phyloP scores from a whole-genome alignment of 1,140 invertebrate genomes.

The Andrena cerasifolii region DNA sequence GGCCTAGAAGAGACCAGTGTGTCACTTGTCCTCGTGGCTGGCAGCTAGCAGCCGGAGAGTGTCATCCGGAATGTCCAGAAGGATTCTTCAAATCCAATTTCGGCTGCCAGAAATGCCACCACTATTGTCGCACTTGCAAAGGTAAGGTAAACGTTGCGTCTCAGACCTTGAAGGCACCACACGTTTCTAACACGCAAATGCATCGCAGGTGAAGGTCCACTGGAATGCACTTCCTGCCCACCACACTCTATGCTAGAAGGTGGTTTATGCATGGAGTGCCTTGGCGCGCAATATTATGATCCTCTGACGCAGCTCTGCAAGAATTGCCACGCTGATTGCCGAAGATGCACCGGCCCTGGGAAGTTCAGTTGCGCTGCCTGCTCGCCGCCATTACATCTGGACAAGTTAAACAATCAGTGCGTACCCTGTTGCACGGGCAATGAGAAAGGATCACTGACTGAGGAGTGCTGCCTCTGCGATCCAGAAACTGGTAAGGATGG shows the following conservation, averaged over 20 bases:
- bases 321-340: slow-evolving; percentile 87
- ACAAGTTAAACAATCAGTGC: slow-evolving; percentile 88
- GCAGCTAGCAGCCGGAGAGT: slow-evolving; percentile 91
- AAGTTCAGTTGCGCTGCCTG: slow-evolving; percentile 87
- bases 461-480: slow-evolving; percentile 86
- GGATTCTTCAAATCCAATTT: slow-evolving; percentile 90
- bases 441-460: slow-evolving; percentile 78
- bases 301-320: slow-evolving; percentile 86
- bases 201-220: slow-evolving; percentile 86
- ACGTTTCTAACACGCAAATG: background rate
- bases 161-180: background rate
- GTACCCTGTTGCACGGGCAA: slow-evolving; percentile 86
- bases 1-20: slow-evolving; percentile 90
- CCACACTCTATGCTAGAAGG: slow-evolving; percentile 88
- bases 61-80: slow-evolving; percentile 91
- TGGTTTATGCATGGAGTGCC: slow-evolving; percentile 88
- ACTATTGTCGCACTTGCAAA: slow-evolving; percentile 91
- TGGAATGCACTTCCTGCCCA: slow-evolving; percentile 89
- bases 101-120: slow-evolving; percentile 92
- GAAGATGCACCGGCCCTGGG: slow-evolving; percentile 87
- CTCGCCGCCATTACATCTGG: slow-evolving; percentile 85
- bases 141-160: slow-evolving; percentile 80
- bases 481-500: slow-evolving; percentile 85
- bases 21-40: slow-evolving; percentile 90
- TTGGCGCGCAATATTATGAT: slow-evolving; percentile 89